Conservation (phyloP, 2,113 vertebrate species). For the Syngnathoides biaculeatus region DNA sequence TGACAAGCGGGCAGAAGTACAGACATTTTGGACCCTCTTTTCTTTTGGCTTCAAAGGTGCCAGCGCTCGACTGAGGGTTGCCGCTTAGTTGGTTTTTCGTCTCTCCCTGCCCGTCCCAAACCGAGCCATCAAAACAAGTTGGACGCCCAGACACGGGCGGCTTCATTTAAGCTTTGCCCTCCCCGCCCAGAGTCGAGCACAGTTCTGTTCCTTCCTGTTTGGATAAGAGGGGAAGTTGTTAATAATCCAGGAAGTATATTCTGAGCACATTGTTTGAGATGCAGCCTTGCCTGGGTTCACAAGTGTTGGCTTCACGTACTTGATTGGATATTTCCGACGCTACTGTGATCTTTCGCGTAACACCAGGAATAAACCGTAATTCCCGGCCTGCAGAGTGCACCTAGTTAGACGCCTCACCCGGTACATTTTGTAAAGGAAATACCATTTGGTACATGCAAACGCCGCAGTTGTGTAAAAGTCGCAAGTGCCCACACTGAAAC, state of each 20-base stretch:
- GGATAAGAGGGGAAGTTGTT: constrained; percentile 47
- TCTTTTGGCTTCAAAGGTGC: constrained; percentile 19
- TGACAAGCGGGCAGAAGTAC: constrained; percentile 15
- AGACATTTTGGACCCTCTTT: constrained; percentile 17
- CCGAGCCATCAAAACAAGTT: background rate
- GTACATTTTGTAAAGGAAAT: too few species aligned
- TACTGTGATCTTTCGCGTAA: constrained; percentile 4
- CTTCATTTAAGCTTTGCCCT: background rate
- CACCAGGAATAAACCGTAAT: too few species aligned
- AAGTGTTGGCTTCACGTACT: constrained; percentile 9
- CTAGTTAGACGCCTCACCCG: too few species aligned
- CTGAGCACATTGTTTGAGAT: constrained; percentile 50
- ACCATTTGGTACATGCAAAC: too few species aligned
- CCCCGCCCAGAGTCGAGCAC: constrained; percentile 32
- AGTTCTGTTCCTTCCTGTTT: constrained; percentile 54
- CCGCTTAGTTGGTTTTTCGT: background rate
- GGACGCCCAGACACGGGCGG: background rate
- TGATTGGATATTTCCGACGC: constrained; percentile 42
- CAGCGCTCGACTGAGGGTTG: background rate
- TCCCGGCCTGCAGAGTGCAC: too few species aligned
- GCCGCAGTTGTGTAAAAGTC: too few species aligned
- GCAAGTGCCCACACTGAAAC: too few species aligned
- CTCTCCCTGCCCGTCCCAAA: background rate
- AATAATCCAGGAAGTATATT: constrained; percentile 51
- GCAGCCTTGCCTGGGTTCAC: constrained; percentile 11